Evolutionary conservation across 2,797 vertebrate species (phyloP), one percentile per base, ranked within the genome.

Genomic region (Hipposideros larvatus): DNA sequence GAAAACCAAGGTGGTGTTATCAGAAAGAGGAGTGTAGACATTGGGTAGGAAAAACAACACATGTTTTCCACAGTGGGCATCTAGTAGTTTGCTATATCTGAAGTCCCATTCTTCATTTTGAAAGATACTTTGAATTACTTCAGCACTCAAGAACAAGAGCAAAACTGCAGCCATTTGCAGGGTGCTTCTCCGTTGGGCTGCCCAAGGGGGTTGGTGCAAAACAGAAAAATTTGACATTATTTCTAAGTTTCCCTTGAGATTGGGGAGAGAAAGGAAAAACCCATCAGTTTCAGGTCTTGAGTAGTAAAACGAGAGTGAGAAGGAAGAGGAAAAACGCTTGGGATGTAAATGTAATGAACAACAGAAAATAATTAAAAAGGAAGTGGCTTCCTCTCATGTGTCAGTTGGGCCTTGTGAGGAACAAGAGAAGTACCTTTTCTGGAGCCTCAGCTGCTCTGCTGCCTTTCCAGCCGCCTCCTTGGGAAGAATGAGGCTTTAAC

Each of bases 401-500:
- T 96, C 92, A 92, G 87, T 75, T 0, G 59, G 61, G 97, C 65
- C 96, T 92, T 94, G 95, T 63, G 82, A 63, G 87, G 96, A 97
- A 97, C 97, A 97, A 97, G 97, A 92, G 90, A 91, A 61, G 90
- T 51, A 94, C 97, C 97, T 97, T 97, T 84, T 84, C 97, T 91
- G 95, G 96, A 96, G 92, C 84, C 83, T 97, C 97, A 97, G 97
- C 97, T 98, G 97, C 95, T 94, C 88, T 61, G 13, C 92, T 80
- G 97, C 96, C 96, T 97, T 90, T 91, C 82, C 96, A 97, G 97
- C 92, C 77, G 82, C 93, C 91, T 94, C 95, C 92, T 89, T 46
- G 93, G 94, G 89, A 98, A 98, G 97, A 98, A 98, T 94, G 97
- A 82, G 91, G 96, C 97, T 97, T 95, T 98, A 96, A 98, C 95